Conservation (phyloP, 2,888 invertebrate species). For the Sepioteuthis lessoniana region DNA sequence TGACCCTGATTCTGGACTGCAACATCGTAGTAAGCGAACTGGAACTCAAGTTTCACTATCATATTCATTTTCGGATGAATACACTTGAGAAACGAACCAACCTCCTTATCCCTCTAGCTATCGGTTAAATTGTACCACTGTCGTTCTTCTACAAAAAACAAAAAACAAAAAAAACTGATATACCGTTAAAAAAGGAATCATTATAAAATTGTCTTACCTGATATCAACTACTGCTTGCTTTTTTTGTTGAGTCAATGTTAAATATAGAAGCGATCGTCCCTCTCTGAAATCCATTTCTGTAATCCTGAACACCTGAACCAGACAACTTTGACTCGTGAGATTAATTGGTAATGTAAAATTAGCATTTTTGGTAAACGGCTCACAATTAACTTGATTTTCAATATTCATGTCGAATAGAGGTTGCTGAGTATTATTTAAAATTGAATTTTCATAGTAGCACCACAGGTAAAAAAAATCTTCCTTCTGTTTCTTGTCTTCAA, state of each 20-base stretch:
- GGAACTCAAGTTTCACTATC: too few species aligned
- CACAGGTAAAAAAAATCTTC: not conserved
- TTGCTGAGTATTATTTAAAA: fast-evolving
- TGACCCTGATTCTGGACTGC: too few species aligned
- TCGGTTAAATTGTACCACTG: too few species aligned
- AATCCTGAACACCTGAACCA: not conserved
- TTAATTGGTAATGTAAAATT: not conserved
- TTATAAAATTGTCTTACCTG: not conserved
- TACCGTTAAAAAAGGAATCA: too few species aligned
- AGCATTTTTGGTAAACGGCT: not conserved
- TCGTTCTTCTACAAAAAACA: too few species aligned
- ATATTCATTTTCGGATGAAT: too few species aligned
- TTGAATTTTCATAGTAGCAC: not conserved
- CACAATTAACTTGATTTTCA: not conserved
- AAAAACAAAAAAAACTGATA: too few species aligned
- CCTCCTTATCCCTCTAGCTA: too few species aligned
- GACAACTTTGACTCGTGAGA: not conserved
- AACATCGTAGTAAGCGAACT: too few species aligned
- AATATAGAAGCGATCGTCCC: not conserved
- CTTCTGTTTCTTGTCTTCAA: not conserved
- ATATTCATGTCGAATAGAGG: not conserved
- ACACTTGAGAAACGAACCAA: too few species aligned
- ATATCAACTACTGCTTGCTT: not conserved
- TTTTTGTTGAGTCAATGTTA: fast-evolving
- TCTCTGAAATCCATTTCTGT: not conserved